Evolutionary conservation across 2,888 invertebrate species (phyloP), one percentile per base, ranked within the genome.

Genomic region (Chalcis sispes): DNA sequence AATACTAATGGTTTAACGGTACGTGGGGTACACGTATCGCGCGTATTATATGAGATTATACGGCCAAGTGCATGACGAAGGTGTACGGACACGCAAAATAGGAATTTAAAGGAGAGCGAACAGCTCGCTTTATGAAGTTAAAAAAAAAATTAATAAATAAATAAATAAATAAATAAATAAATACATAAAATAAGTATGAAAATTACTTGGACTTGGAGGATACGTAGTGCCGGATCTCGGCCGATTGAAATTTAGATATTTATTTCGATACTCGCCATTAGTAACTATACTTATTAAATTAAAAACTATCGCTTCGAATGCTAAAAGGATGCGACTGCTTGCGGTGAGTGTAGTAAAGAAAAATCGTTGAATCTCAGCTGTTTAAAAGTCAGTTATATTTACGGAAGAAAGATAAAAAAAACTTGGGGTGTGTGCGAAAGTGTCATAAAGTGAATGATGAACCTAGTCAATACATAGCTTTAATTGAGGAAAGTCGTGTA

Each of bases 381-480:
- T 20, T 27, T 59, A 18, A 23, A 72, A 46, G 8, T 15, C 42
- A 20, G 32, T 52, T 52, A 25, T 32, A 18, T 20, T 5, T 2
- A 18, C 23, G 46, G 20, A 25, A 52, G 50, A 52, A 32, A 48
- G 15, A 40, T 56, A n/a, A 20, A 66, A 7, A 52, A 20, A 48
- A 50, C n/a, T 13, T 23, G 15, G 58, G 1, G 42, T 27, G 58
- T 50, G 61, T 32, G 75, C 40, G 56, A 42, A 25, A 56, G 65
- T 58, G 70, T 32, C 20, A 18, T 20, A 13, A 58, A 81, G 82
- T 83, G 82, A 81, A 83, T 84, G 85, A 84, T 86, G 84, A 85
- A 85, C 83, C 88, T 88, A 88, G 88, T 88, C 88, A 88, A 88
- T 88, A 88, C 83, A 84, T 88, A 88, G 88, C 88, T 88, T 87